phyloP scores from a whole-genome alignment of 2,113 vertebrate species.

The Ophthalmolycus amberensis region DNA sequence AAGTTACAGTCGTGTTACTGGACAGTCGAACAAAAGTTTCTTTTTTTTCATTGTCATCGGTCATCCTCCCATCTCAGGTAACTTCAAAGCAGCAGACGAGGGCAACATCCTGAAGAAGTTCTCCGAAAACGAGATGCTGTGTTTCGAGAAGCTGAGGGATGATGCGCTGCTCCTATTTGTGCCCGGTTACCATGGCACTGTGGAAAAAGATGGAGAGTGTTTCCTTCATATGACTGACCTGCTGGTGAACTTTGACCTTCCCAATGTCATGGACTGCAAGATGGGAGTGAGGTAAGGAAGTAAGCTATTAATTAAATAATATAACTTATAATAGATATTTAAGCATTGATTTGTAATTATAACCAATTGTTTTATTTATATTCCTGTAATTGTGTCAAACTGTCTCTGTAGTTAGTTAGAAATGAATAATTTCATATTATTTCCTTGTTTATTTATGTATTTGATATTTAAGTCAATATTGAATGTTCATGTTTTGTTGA shows the following conservation, averaged over 20 bases:
- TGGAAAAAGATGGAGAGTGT: constrained; percentile 92
- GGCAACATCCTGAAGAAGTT: constrained; percentile 96
- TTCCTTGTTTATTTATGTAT: neutral
- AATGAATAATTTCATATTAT: neutral
- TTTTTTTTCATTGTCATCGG: neutral
- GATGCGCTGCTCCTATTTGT: constrained; percentile 88
- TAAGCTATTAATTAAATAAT: neutral
- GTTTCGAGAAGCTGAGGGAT: constrained; percentile 88
- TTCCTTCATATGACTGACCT: constrained; percentile 95
- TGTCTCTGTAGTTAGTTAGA: neutral
- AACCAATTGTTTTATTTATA: neutral
- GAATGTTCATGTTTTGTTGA: neutral
- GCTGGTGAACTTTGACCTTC: constrained; percentile 90
- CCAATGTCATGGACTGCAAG: constrained; percentile 98
- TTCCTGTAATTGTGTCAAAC: neutral
- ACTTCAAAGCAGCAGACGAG: constrained; percentile 93
- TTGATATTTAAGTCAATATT: neutral
- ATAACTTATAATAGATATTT: neutral
- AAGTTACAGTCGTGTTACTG: neutral
- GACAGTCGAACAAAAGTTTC: neutral
- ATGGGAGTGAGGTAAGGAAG: constrained; percentile 92
- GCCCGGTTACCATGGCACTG: constrained; percentile 90
- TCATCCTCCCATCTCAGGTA: constrained; percentile 81
- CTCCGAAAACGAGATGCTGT: constrained; percentile 92
- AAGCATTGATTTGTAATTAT: neutral